Evolutionary conservation across 2,797 vertebrate genomes (phyloP).

Genomic region (Artibeus lituratus): DNA sequence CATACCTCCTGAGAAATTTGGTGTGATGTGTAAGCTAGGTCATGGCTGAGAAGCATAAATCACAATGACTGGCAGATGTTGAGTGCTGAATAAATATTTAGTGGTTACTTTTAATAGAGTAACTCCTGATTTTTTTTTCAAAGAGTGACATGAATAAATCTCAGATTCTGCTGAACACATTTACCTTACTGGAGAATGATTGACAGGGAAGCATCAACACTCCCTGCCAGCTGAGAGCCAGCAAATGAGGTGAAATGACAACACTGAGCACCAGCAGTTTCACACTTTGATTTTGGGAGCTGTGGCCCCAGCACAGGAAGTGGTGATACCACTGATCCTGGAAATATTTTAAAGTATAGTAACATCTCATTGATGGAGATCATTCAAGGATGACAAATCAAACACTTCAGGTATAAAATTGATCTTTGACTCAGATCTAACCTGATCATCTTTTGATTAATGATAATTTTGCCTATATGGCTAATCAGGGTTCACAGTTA

Average conservation of each 20-base stretch:
- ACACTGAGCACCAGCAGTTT: fast-evolving
- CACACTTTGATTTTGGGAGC: background rate
- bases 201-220: fast-evolving
- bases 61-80: fast-evolving
- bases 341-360: background rate
- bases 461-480: background rate
- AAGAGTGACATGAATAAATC: background rate
- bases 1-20: background rate
- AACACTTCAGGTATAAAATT: background rate
- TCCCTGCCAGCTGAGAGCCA: fast-evolving
- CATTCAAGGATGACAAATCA: background rate
- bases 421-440: background rate
- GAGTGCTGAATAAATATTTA: background rate
- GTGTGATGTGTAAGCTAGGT: background rate
- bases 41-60: fast-evolving
- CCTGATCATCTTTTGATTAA: background rate
- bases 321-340: no score
- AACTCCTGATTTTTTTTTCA: background rate
- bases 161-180: background rate
- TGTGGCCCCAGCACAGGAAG: background rate
- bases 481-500: background rate
- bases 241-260: fast-evolving
- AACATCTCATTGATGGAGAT: no score
- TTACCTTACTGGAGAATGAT: fast-evolving
- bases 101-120: background rate